A percentile compares a stretch with the other conserved stretches of the same genome.
phyloP scores from a whole-genome alignment of 2,888 invertebrate genomes.

The Brachyopa scutellaris region DNA sequence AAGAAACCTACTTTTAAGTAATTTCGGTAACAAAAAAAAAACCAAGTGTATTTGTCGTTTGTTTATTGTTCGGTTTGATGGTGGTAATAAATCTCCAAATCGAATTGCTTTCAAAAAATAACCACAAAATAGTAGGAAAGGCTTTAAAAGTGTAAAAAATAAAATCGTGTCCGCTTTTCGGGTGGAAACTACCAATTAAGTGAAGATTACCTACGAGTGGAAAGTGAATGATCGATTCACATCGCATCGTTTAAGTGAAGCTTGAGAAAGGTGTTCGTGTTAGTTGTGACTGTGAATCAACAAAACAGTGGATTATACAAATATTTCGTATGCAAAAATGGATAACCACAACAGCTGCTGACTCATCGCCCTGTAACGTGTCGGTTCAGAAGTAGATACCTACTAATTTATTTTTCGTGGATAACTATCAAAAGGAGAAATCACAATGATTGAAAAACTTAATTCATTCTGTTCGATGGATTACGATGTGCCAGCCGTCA shows the following conservation, averaged over 20 bases:
- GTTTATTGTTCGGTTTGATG: not conserved
- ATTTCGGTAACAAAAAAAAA: not conserved
- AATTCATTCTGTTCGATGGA: conserved; percentile 77
- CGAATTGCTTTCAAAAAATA: conserved; percentile 23
- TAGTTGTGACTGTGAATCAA: conserved; percentile 5
- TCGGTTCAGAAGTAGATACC: conserved; percentile 16
- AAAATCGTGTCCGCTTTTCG: not conserved
- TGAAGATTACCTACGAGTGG: conserved; percentile 29
- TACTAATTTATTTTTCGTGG: not conserved
- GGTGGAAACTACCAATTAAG: conserved; percentile 15
- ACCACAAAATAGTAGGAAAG: not conserved
- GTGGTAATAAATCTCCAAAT: conserved; percentile 52
- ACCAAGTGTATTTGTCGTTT: conserved; percentile 6
- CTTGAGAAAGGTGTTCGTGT: conserved; percentile 21
- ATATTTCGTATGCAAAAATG: conserved; percentile 39
- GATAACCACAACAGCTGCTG: conserved; percentile 52
- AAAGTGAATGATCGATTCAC: conserved; percentile 47
- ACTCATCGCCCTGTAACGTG: conserved; percentile 28
- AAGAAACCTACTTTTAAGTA: not conserved
- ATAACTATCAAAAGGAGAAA: conserved; percentile 1
- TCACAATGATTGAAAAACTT: conserved; percentile 79
- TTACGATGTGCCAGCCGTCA: conserved; percentile 79
- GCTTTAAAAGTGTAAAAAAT: conserved; percentile 40
- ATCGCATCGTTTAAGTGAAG: too few species aligned
- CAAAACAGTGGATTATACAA: conserved; percentile 16